Conservation (phyloP, 2,113 vertebrate genomes). For the Centropus bengalensis region DNA sequence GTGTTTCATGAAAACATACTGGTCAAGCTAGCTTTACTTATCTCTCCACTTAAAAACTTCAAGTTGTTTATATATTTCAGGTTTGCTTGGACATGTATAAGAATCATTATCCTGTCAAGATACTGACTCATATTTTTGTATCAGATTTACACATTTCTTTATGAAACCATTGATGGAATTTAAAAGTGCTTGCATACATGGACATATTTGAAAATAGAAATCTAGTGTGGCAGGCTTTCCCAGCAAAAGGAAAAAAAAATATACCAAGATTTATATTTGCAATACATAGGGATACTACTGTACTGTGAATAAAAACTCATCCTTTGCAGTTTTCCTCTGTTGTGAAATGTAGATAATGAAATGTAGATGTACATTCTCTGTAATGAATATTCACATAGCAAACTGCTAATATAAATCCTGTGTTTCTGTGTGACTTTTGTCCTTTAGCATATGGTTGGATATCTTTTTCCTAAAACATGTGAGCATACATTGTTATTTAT, state of each 20-base stretch:
- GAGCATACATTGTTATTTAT: neutral
- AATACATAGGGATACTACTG: neutral
- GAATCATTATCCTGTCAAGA: neutral
- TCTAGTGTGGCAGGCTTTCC: neutral
- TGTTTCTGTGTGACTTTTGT: neutral
- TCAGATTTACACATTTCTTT: neutral
- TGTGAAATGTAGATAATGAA: neutral
- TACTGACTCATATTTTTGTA: neutral
- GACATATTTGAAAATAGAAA: neutral
- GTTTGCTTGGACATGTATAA: neutral
- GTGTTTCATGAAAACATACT: neutral
- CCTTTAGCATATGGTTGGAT: neutral
- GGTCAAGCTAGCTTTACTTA: neutral
- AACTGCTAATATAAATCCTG: neutral
- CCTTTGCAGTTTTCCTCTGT: neutral
- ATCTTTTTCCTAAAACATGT: neutral
- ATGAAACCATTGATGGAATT: neutral
- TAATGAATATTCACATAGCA: neutral
- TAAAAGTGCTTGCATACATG: neutral
- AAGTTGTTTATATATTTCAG: neutral
- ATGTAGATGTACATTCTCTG: neutral
- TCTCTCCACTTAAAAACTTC: neutral
- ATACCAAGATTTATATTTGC: neutral
- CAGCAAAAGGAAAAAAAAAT: neutral
- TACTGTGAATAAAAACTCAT: neutral